Evolutionary conservation across 2,113 vertebrate genomes (phyloP), one percentile per base, ranked within the genome.

Genomic region (Percopsis transmontana): DNA sequence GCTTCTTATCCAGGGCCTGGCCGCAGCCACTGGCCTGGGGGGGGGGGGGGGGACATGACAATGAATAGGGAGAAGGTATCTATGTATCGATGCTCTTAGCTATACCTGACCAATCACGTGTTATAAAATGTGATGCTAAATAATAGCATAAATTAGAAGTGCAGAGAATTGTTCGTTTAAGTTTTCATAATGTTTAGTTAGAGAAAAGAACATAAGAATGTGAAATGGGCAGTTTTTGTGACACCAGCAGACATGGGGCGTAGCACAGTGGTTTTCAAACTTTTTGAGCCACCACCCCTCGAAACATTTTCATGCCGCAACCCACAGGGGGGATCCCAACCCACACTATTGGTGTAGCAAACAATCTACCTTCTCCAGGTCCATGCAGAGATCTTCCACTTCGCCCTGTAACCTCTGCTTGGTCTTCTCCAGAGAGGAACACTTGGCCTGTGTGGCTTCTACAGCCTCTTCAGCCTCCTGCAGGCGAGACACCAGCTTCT

Each of bases 341-440:
- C n/a, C n/a, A n/a, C n/a, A n/a, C n/a, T 33, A 7, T 33, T 1
- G 27, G 27, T 4, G 27, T 33, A 33, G 27, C 27, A 33, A 33
- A 7, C 27, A 33, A 33, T 33, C 3, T 77, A 93, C 92, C 92
- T 93, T 92, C 74, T 93, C 92, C 72, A 94, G 80, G 77, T 93
- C 92, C 62, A 92, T 81, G 72, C 91, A 88, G 21, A 94, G 90
- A 50, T 94, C 93, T 72, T 93, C 93, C 76, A 94, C 87, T 61
- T 94, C 93, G 1, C 86, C 86, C 70, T 93, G 92, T 23, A 94
- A 72, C 67, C 91, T 87, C 81, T 93, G 92, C 20, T 91, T 93
- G 78, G 86, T 92, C 76, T 94, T 94, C 79, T 94, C 93, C 79
- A 94, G 81, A 2, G 91, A 92, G 20, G 87, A 92, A 62, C 92